Evolutionary conservation across 2,113 vertebrate species (phyloP).

Genomic region (Coturnix japonica): DNA sequence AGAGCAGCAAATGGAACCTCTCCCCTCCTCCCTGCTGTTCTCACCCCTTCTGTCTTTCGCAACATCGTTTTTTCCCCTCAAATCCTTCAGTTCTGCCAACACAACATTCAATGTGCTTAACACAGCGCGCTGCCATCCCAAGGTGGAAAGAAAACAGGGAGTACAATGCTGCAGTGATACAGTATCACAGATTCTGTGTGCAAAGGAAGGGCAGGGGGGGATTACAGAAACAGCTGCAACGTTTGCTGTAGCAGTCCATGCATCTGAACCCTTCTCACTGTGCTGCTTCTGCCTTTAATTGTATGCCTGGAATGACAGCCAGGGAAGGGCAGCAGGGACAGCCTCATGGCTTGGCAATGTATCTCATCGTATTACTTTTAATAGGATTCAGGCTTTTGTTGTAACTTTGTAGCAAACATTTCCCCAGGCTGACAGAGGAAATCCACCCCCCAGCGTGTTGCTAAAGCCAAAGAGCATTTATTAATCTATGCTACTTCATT

Average conservation of each 20-base stretch:
- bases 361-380: not conserved
- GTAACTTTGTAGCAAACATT: not conserved
- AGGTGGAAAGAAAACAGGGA: not conserved
- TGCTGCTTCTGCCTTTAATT: not conserved
- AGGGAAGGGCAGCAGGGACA: not conserved
- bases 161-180: not conserved
- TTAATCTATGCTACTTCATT: not conserved
- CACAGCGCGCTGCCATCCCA: not conserved
- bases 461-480: not conserved
- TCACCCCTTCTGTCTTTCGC: not conserved
- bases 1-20: not conserved
- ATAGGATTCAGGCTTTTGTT: not conserved
- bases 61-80: not conserved
- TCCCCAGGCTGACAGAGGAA: not conserved
- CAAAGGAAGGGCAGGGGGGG: not conserved
- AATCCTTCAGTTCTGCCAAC: not conserved
- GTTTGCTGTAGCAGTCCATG: accelerated
- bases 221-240: not conserved
- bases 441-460: not conserved
- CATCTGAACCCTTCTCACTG: not conserved
- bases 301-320: accelerated
- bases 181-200: not conserved
- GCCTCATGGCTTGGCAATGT: not conserved
- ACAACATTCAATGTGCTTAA: not conserved
- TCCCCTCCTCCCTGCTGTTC: not conserved